Conservation (phyloP, 2,113 vertebrate species). For the Semicossyphus pulcher region DNA sequence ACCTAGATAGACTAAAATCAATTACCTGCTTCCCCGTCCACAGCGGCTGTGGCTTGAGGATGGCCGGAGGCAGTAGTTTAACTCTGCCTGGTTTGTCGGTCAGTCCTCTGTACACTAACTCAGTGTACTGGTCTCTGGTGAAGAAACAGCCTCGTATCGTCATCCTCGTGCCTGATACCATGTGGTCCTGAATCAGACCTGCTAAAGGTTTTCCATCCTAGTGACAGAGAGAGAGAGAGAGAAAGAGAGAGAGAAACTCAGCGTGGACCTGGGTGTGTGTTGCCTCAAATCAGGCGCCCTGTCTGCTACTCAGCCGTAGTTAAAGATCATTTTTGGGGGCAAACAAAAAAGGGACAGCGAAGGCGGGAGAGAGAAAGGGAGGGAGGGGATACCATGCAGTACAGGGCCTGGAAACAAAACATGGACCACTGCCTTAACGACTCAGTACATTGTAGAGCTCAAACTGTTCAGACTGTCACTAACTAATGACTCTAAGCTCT, state of each 20-base stretch:
- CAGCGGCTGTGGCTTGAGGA: conserved; percentile 89
- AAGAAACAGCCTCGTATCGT: conserved; percentile 94
- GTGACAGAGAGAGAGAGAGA: background rate
- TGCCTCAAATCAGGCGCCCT: no score
- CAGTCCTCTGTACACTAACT: conserved; percentile 93
- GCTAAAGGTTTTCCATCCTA: conserved; percentile 96
- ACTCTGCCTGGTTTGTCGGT: conserved; percentile 91
- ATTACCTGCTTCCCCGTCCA: conserved; percentile 98
- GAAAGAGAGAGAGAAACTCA: background rate
- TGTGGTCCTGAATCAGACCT: conserved; percentile 97
- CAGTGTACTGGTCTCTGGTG: conserved; percentile 90
- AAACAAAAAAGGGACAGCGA: no score
- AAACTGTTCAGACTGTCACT: no score
- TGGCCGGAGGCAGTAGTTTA: conserved; percentile 86
- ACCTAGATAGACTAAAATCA: no score
- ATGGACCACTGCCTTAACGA: no score
- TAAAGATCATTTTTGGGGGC: no score
- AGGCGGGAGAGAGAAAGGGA: no score
- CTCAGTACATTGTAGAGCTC: no score
- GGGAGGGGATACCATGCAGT: no score
- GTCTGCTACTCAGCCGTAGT: no score
- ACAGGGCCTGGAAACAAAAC: no score
- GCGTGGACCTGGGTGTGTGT: background rate
- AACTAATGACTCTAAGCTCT: no score
- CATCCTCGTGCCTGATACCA: conserved; percentile 96